Conservation (phyloP, 1,140 invertebrate species). For the Drosophila insularis region DNA sequence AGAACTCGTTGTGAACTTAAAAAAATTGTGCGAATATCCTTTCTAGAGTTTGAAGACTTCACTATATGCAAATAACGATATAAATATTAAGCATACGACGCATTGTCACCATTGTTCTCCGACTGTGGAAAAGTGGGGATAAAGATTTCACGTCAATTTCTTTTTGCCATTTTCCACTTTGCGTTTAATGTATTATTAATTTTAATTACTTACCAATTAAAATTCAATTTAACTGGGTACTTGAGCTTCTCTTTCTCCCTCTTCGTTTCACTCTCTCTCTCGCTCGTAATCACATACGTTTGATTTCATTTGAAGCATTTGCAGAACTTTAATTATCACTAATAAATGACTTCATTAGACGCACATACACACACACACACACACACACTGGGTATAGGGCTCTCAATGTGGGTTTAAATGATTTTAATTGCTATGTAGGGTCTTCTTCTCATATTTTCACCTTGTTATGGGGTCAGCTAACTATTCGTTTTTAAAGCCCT, state of each 20-base stretch:
- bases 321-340: conserved; percentile 17
- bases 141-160: conserved; percentile 8
- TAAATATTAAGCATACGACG: conserved; percentile 22
- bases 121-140: background rate
- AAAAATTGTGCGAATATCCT: conserved; percentile 11
- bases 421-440: background rate
- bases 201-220: conserved; percentile 78
- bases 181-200: conserved; percentile 58
- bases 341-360: conserved; percentile 13
- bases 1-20: background rate
- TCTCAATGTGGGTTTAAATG: background rate
- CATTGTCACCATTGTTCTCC: conserved; percentile 25
- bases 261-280: background rate
- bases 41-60: conserved; percentile 1
- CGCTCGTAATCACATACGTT: conserved; percentile 13
- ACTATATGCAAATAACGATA: conserved; percentile 4
- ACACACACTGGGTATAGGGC: background rate
- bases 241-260: conserved; percentile 17
- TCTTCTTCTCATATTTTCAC: background rate
- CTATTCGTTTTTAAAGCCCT: background rate
- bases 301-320: conserved; percentile 28
- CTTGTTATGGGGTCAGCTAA: background rate
- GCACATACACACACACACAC: background rate
- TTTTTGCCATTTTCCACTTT: conserved; percentile 33
- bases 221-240: conserved; percentile 53